phyloP scores from a whole-genome alignment of 2,113 vertebrate genomes.

The Dromaius novaehollandiae region DNA sequence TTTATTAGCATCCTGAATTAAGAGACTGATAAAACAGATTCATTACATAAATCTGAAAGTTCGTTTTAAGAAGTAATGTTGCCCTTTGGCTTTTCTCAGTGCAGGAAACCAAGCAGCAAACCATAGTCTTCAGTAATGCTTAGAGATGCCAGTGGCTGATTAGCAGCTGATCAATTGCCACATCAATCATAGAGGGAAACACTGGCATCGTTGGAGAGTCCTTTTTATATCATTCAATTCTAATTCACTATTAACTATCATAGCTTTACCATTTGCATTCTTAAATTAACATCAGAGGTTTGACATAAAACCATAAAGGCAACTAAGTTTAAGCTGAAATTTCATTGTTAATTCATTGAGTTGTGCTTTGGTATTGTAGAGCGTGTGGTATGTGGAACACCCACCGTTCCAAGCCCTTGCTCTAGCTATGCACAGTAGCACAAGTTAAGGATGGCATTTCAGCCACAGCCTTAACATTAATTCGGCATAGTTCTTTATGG shows the following conservation, averaged over 20 bases:
- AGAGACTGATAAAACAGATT: neutral
- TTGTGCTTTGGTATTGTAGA: neutral
- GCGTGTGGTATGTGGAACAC: neutral
- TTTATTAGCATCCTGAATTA: neutral
- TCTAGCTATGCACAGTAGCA: neutral
- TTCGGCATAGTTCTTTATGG: neutral
- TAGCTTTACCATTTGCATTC: neutral
- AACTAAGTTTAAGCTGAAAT: conserved; percentile 1
- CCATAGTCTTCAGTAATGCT: neutral
- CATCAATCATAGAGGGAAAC: neutral
- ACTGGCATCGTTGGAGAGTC: neutral
- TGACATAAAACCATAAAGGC: conserved; percentile 11
- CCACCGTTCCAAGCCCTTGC: neutral
- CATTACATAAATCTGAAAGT: neutral
- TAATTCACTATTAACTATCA: neutral
- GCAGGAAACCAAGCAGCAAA: neutral
- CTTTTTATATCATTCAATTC: conserved; percentile 29
- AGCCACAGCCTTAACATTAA: neutral
- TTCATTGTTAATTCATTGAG: neutral
- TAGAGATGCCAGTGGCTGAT: neutral
- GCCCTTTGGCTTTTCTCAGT: neutral
- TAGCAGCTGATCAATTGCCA: neutral
- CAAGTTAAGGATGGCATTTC: conserved; percentile 42
- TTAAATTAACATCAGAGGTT: neutral
- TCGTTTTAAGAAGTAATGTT: neutral